phyloP scores from a whole-genome alignment of 2,888 invertebrate species.

The Diaprepes abbreviatus region DNA sequence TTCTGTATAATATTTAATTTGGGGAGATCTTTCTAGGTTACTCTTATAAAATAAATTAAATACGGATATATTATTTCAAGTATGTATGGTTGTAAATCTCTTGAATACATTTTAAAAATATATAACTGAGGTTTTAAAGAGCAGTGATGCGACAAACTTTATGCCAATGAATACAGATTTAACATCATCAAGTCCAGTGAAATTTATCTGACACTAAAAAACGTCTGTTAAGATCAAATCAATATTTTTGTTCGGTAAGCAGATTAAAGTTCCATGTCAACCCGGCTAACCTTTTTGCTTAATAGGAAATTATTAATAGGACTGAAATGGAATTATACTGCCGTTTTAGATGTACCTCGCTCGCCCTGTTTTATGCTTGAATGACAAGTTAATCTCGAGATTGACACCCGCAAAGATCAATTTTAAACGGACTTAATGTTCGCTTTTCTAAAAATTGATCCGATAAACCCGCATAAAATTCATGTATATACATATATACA shows the following conservation, averaged over 20 bases:
- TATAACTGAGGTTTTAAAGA: too few species aligned
- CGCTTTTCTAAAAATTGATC: background rate
- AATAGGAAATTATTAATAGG: slow-evolving; percentile 24
- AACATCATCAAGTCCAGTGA: too few species aligned
- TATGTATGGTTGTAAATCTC: too few species aligned
- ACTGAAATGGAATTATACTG: slow-evolving; percentile 26
- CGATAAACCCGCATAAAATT: too few species aligned
- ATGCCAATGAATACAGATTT: too few species aligned
- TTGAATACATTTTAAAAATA: too few species aligned
- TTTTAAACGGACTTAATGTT: background rate
- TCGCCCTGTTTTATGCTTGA: slow-evolving; percentile 6
- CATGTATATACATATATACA: too few species aligned
- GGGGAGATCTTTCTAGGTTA: too few species aligned
- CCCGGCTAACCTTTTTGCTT: slow-evolving; percentile 25
- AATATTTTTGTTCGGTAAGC: slow-evolving; percentile 17
- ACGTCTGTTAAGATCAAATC: background rate
- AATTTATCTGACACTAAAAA: background rate
- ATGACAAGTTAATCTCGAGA: slow-evolving; percentile 24
- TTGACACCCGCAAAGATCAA: slow-evolving; percentile 19
- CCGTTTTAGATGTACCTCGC: slow-evolving; percentile 17
- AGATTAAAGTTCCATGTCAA: slow-evolving; percentile 25
- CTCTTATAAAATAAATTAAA: too few species aligned
- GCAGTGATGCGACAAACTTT: too few species aligned
- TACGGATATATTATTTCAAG: too few species aligned
- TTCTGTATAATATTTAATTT: too few species aligned